Conservation (phyloP, 2,797 vertebrate species). For the Chelon labrosus region DNA sequence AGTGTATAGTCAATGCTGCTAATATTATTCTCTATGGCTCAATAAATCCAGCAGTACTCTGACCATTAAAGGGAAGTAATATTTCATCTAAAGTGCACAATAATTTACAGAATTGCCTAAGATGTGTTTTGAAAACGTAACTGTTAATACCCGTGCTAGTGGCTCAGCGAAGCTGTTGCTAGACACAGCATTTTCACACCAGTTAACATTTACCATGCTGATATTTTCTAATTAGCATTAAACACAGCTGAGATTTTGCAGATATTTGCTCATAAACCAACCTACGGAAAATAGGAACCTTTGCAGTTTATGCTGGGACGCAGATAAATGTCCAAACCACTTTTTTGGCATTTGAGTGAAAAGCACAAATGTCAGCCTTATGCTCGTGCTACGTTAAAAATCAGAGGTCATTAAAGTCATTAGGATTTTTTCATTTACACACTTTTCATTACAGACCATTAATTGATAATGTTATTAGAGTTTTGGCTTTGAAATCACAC, state of each 20-base stretch:
- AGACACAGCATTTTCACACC: too few species aligned
- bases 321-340: not conserved
- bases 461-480: not conserved
- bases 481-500: not conserved
- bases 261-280: not conserved
- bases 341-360: not conserved
- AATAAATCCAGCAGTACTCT: not conserved
- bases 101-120: not conserved
- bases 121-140: not conserved
- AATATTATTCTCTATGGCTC: not conserved
- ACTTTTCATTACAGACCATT: not conserved
- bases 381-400: not conserved
- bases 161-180: not conserved
- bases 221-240: not conserved
- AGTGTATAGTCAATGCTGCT: not conserved
- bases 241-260: not conserved
- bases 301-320: too few species aligned
- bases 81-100: not conserved
- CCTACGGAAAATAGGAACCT: not conserved
- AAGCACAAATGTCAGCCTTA: not conserved
- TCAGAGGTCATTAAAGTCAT: not conserved
- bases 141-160: too few species aligned
- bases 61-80: not conserved
- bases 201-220: not conserved
- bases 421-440: too few species aligned